Evolutionary conservation across 2,113 vertebrate genomes (phyloP).

Genomic region (Hippocampus barbouri): DNA sequence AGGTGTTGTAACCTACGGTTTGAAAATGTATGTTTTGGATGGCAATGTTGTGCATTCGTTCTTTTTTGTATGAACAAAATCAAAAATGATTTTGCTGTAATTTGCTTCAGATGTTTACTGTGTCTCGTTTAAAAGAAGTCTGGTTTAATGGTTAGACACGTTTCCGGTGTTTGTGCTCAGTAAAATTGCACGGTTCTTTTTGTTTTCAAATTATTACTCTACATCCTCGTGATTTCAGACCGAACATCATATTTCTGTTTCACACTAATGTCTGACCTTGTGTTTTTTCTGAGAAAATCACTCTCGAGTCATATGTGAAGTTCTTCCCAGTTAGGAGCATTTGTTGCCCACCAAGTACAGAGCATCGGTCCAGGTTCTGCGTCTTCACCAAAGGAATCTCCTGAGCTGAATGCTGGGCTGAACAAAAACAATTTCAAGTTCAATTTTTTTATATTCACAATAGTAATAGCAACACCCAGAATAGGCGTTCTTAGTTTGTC

Average conservation of each 20-base stretch:
- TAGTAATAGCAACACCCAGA: too few species aligned
- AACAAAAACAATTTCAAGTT: conserved; percentile 8
- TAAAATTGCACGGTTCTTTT: not conserved
- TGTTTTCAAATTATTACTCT: not conserved
- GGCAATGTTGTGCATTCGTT: not conserved
- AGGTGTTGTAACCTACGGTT: conserved; percentile 22
- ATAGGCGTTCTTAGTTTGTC: too few species aligned
- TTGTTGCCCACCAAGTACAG: conserved; percentile 86
- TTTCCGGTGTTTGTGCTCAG: not conserved
- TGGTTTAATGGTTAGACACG: not conserved
- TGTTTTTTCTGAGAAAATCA: conserved; percentile 92
- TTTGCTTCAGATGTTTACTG: not conserved
- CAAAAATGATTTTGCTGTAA: not conserved
- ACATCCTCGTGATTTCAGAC: not conserved
- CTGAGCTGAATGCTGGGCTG: conserved; percentile 93
- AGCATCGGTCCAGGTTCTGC: conserved; percentile 85
- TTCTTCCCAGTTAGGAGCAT: conserved; percentile 95
- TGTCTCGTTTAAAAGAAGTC: not conserved
- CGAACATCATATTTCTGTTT: not conserved
- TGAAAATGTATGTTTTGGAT: conserved; percentile 45
- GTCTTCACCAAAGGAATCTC: conserved; percentile 89
- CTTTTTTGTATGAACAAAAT: not conserved
- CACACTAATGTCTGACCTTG: conserved; percentile 73
- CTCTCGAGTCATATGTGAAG: conserved; percentile 91
- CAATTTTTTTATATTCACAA: not conserved